These are phyloP conservation scores for Sclerurus mexicanus DNA, from an alignment of 2,113 vertebrate species.

Conservation along the genomic window DNA sequence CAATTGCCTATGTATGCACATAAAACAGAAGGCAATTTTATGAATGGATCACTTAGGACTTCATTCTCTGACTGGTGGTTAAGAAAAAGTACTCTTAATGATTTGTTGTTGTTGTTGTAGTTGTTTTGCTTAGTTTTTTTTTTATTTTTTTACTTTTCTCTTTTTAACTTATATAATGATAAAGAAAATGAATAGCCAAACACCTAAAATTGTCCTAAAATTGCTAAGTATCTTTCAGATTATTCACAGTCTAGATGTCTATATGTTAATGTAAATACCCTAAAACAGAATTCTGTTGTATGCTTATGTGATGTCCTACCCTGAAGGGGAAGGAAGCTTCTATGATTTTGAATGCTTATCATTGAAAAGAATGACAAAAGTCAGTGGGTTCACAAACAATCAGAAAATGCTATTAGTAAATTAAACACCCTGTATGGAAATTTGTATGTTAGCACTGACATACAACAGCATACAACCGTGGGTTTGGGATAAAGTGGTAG, in stretches of 20 bases:
- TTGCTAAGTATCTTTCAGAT: not conserved
- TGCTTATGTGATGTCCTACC: not conserved
- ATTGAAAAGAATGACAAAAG: not conserved
- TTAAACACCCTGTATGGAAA: not conserved
- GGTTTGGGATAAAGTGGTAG: not conserved
- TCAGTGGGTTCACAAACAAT: not conserved
- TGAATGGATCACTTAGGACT: not conserved
- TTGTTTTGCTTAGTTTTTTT: not conserved
- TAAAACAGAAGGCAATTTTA: not conserved
- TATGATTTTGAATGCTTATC: not conserved
- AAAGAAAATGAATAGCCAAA: not conserved
- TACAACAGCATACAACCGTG: too few species aligned
- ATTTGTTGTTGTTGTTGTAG: too few species aligned
- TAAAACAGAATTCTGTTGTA: not conserved
- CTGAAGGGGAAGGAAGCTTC: rapidly evolving
- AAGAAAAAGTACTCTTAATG: not conserved
- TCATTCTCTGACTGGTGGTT: not conserved
- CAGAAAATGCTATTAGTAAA: not conserved
- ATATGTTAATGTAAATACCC: not conserved
- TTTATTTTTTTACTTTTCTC: not conserved
- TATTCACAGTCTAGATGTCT: not conserved
- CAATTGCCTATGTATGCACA: not conserved
- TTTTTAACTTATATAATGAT: not conserved
- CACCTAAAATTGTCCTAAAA: not conserved
- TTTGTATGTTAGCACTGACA: too few species aligned